Evolutionary conservation across 2,888 invertebrate species (phyloP).

Genomic region (Pardosa pseudoannulata): DNA sequence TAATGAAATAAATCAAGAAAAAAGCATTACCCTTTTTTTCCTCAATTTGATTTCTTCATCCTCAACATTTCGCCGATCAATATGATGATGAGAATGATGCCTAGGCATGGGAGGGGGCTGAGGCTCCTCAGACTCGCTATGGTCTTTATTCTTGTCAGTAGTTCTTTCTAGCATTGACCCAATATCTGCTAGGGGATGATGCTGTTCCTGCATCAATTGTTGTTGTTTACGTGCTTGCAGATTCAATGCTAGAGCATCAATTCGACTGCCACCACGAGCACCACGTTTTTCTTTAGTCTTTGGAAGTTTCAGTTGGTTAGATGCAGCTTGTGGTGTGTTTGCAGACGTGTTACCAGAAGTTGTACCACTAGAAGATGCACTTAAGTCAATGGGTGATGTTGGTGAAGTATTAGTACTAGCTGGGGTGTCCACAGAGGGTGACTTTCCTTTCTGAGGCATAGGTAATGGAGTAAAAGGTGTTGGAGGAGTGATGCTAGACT

Average conservation of each 20-base stretch:
- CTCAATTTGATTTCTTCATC: conserved; percentile 64
- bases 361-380: conserved; percentile 68
- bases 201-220: conserved; percentile 68
- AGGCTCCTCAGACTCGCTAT: conserved; percentile 34
- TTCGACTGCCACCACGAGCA: conserved; percentile 73
- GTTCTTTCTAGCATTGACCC: conserved; percentile 57
- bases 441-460: conserved; percentile 51
- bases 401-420: conserved; percentile 52
- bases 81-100: conserved; percentile 48
- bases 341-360: neutral
- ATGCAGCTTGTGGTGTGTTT: neutral
- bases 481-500: conserved; percentile 59
- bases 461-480: conserved; percentile 62
- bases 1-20: no score
- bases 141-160: conserved; percentile 45
- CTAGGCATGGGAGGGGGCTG: conserved; percentile 19
- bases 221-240: conserved; percentile 74
- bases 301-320: conserved; percentile 14
- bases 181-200: conserved; percentile 60
- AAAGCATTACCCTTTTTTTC: conserved; percentile 53
- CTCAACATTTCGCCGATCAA: conserved; percentile 51
- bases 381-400: conserved; percentile 74
- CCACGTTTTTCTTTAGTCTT: conserved; percentile 44
- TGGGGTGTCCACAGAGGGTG: conserved; percentile 34
- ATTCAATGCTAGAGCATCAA: conserved; percentile 75